Percentiles rank a stretch among this genome's conserved stretches.
phyloP scores from a whole-genome alignment of 1,140 invertebrate genomes.

The Neodiprion virginianus region DNA sequence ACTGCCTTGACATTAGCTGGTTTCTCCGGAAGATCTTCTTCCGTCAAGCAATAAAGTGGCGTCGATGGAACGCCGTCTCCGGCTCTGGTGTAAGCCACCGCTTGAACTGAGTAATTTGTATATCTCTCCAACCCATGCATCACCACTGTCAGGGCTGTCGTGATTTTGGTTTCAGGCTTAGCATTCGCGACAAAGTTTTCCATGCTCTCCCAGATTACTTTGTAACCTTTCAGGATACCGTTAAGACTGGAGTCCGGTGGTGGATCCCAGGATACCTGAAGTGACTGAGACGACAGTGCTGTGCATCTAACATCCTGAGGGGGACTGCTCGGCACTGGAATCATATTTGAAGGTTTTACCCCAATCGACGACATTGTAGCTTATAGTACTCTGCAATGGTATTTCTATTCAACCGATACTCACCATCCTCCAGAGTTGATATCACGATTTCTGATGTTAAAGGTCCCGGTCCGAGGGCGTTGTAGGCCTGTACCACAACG shows the following conservation, averaged over 20 bases:
- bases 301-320: slow-evolving; percentile 81
- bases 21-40: slow-evolving; percentile 89
- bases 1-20: slow-evolving; percentile 90
- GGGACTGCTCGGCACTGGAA: slow-evolving; percentile 77
- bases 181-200: slow-evolving; percentile 48
- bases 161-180: slow-evolving; percentile 69
- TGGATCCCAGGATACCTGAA: slow-evolving; percentile 87
- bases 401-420: slow-evolving; percentile 37
- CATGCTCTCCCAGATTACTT: slow-evolving; percentile 75
- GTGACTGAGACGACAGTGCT: slow-evolving; percentile 80
- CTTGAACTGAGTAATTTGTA: slow-evolving; percentile 89
- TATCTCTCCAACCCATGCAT: slow-evolving; percentile 77
- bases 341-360: slow-evolving; percentile 22
- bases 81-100: slow-evolving; percentile 79
- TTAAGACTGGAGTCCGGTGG: slow-evolving; percentile 82
- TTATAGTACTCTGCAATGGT: slow-evolving; percentile 8
- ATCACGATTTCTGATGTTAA: slow-evolving; percentile 81
- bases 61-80: slow-evolving; percentile 86
- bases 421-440: slow-evolving; percentile 89
- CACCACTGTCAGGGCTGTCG: slow-evolving; percentile 71
- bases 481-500: slow-evolving; percentile 92
- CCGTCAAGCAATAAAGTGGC: slow-evolving; percentile 86
- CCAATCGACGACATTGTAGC: slow-evolving; percentile 4
- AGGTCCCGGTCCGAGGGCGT: slow-evolving; percentile 88
- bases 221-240: slow-evolving; percentile 88